These are phyloP conservation scores for Delichon dasypus DNA, from an alignment of 2,797 vertebrate genomes.

Conservation along the genomic window DNA sequence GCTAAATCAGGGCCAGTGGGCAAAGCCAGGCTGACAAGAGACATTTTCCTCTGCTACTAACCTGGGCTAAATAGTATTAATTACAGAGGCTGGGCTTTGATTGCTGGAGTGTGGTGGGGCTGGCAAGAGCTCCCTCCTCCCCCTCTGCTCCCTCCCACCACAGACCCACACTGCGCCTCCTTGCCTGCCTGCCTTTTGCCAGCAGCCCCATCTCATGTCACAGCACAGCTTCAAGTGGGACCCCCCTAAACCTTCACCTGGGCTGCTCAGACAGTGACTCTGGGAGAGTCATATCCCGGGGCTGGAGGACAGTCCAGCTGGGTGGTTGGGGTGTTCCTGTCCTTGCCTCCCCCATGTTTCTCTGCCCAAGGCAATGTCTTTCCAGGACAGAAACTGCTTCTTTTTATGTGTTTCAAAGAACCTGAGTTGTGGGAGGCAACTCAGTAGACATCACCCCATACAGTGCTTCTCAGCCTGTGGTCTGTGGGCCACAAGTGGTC, in stretches of 20 bases:
- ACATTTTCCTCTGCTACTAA: conserved; percentile 71
- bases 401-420: not conserved
- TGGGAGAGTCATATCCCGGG: not conserved
- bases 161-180: not conserved
- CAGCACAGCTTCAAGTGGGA: not conserved
- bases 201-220: not conserved
- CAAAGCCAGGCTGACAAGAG: conserved; percentile 72
- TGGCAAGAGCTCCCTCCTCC: not conserved
- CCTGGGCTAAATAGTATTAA: conserved; percentile 74
- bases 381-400: not conserved
- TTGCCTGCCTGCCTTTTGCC: not conserved
- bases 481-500: not conserved
- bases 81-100: conserved; percentile 72
- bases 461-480: not conserved
- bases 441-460: not conserved
- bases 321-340: not conserved
- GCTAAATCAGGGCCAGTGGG: conserved; percentile 72
- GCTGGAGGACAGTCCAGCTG: not conserved
- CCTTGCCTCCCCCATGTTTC: not conserved
- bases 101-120: conserved; percentile 66
- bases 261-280: not conserved
- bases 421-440: not conserved
- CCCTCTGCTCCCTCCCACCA: not conserved
- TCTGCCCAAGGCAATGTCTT: not conserved
- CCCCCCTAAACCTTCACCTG: not conserved